Conservation (phyloP, 2,888 invertebrate genomes). For the Rotaria socialis region DNA sequence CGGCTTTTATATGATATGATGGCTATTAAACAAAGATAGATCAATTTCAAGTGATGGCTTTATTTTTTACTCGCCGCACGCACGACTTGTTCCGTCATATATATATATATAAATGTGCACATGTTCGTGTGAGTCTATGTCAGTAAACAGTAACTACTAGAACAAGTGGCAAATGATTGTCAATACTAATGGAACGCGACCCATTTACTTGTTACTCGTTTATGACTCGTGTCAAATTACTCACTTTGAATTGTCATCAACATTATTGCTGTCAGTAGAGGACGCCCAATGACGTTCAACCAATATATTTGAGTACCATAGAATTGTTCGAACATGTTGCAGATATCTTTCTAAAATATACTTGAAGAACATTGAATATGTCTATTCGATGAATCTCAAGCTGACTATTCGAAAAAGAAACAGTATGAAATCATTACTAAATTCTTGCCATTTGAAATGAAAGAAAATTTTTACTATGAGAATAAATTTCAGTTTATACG, state of each 20-base stretch:
- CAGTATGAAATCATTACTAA: no score
- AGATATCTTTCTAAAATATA: not conserved
- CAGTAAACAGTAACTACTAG: not conserved
- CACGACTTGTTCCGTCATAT: slow-evolving; percentile 6
- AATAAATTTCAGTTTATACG: no score
- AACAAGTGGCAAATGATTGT: slow-evolving; percentile 3
- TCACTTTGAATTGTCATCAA: slow-evolving; percentile 3
- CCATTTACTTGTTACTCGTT: slow-evolving; percentile 16
- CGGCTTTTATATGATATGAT: not conserved
- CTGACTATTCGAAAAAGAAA: no score
- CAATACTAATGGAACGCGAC: slow-evolving; percentile 26
- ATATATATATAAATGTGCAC: not conserved
- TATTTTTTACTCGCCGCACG: not conserved
- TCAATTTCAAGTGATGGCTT: not conserved
- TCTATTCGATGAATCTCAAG: no score
- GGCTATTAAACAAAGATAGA: slow-evolving; percentile 2
- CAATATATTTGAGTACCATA: not conserved
- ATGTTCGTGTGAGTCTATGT: not conserved
- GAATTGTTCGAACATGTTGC: not conserved
- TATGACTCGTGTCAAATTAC: slow-evolving; percentile 28
- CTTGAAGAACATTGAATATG: no score
- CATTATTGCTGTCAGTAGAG: not conserved
- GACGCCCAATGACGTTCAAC: not conserved
- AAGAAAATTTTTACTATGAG: no score
- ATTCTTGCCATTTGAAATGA: no score